Percentiles rank a stretch among this genome's conserved stretches.
phyloP scores from a whole-genome alignment of 1,140 invertebrate species.

The Lutraria rhynchaena region DNA sequence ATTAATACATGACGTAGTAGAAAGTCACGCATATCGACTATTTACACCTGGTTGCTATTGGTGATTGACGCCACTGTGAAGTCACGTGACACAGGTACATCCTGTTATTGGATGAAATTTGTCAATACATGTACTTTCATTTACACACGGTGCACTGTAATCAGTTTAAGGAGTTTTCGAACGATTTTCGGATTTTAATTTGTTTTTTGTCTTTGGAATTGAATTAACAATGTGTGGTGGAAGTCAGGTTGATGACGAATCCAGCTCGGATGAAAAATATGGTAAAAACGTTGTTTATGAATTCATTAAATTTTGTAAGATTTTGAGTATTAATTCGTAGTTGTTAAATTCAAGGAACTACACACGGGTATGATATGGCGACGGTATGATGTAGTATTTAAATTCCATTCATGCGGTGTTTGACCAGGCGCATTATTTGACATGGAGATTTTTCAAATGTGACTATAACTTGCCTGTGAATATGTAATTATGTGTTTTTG shows the following conservation, averaged over 20 bases:
- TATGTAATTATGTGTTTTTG: too few species aligned
- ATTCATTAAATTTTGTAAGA: background rate
- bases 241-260: slow-evolving; percentile 36
- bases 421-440: background rate
- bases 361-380: too few species aligned
- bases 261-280: slow-evolving; percentile 13
- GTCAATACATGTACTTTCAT: slow-evolving; percentile 21
- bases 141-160: background rate
- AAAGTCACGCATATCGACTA: background rate
- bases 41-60: slow-evolving; percentile 46
- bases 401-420: background rate
- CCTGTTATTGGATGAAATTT: slow-evolving; percentile 23
- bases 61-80: slow-evolving; percentile 18
- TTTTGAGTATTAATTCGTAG: background rate
- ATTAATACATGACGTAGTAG: background rate
- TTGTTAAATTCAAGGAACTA: background rate
- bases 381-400: too few species aligned
- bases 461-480: background rate
- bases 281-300: slow-evolving; percentile 8
- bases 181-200: background rate
- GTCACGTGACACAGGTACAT: slow-evolving; percentile 10
- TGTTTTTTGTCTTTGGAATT: background rate
- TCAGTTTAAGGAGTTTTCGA: background rate
- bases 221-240: slow-evolving; percentile 45
- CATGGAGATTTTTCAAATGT: too few species aligned